Conservation (phyloP, 2,797 vertebrate species). For the Sebastes umbrosus region DNA sequence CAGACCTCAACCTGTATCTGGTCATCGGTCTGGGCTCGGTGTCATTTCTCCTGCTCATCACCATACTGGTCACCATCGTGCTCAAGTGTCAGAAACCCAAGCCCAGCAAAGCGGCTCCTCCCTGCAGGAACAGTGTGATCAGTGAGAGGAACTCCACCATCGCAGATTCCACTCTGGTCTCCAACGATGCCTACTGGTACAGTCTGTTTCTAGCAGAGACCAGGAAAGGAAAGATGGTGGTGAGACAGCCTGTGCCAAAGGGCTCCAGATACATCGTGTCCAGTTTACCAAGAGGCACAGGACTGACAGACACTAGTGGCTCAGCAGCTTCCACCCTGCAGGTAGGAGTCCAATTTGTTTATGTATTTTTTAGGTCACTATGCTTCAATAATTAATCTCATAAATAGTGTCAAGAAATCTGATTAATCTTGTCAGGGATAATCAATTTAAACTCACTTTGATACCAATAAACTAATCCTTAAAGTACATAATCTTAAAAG, state of each 20-base stretch:
- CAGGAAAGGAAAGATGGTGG: conserved; percentile 65
- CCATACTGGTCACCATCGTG: conserved; percentile 62
- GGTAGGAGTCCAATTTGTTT: no score
- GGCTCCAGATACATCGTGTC: conserved; percentile 71
- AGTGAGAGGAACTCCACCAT: conserved; percentile 71
- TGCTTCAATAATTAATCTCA: no score
- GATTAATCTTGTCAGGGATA: no score
- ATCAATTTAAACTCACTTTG: no score
- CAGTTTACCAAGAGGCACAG: conserved; percentile 68
- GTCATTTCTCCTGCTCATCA: conserved; percentile 76
- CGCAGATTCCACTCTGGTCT: conserved; percentile 66
- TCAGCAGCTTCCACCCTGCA: no score
- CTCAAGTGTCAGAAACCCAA: conserved; percentile 73
- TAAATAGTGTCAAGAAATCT: no score
- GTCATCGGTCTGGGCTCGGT: conserved; percentile 75
- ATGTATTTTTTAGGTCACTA: no score
- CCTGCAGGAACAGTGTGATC: conserved; percentile 68
- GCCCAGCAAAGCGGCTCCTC: conserved; percentile 58
- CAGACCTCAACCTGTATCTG: conserved; percentile 72
- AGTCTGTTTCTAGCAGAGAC: conserved; percentile 67
- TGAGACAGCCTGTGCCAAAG: conserved; percentile 70
- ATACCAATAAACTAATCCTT: no score
- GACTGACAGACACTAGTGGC: conserved; percentile 63
- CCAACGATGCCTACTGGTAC: conserved; percentile 74
- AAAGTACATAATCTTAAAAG: no score